Conservation (phyloP, 1,140 invertebrate species). For the Panagrolaimus sp. region DNA sequence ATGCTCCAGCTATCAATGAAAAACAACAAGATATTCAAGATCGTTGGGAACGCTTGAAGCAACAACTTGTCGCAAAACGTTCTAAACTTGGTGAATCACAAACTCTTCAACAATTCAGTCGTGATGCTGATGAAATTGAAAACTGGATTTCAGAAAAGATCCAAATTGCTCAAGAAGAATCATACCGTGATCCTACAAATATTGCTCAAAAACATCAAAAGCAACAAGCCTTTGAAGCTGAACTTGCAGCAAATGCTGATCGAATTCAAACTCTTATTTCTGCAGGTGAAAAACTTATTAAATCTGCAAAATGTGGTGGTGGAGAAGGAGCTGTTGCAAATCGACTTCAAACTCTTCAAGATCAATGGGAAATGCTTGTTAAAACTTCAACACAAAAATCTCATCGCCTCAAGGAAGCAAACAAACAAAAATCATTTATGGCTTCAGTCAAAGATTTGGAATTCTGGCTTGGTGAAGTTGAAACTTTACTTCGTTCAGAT, state of each 20-base stretch:
- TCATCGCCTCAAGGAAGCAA: constrained; percentile 80
- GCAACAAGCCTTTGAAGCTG: constrained; percentile 98
- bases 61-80: constrained; percentile 92
- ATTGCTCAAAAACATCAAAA: constrained; percentile 75
- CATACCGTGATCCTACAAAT: constrained; percentile 75
- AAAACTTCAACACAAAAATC: constrained; percentile 94
- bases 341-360: constrained; percentile 83
- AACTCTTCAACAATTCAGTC: constrained; percentile 94
- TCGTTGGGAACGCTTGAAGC: constrained; percentile 90
- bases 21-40: constrained; percentile 39
- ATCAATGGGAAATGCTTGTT: constrained; percentile 96
- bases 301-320: constrained; percentile 61
- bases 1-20: constrained; percentile 65
- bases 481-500: constrained; percentile 85
- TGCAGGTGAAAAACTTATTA: constrained; percentile 90
- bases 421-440: constrained; percentile 96
- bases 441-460: constrained; percentile 98
- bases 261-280: constrained; percentile 87
- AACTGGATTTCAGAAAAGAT: constrained; percentile 91
- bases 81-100: constrained; percentile 92
- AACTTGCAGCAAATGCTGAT: constrained; percentile 94
- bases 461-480: constrained; percentile 98
- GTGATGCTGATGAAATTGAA: constrained; percentile 98
- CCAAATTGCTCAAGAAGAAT: constrained; percentile 91
- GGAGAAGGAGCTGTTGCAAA: constrained; percentile 63